A percentile compares a stretch with the other conserved stretches of the same genome.
Evolutionary conservation across 2,797 vertebrate genomes (phyloP).

Genomic region (Phataginus tricuspis): DNA sequence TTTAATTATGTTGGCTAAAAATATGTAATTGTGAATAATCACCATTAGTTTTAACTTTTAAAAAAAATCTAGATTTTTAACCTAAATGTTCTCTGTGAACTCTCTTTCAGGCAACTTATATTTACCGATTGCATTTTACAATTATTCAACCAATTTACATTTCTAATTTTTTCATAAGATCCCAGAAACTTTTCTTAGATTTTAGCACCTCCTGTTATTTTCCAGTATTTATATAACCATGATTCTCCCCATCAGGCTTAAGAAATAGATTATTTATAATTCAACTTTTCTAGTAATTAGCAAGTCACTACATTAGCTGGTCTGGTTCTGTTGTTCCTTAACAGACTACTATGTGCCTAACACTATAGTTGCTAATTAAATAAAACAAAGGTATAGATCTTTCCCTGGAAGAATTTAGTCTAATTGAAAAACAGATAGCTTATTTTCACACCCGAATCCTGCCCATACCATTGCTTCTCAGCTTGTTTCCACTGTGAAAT

Average conservation of each 20-base stretch:
- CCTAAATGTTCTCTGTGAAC: conserved; percentile 41
- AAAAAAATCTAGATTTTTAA: background rate
- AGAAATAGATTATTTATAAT: conserved; percentile 52
- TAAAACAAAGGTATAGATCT: conserved; percentile 27
- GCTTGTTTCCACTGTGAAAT: background rate
- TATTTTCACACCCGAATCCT: conserved; percentile 39
- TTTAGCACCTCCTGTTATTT: conserved; percentile 39
- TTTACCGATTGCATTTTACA: conserved; percentile 66
- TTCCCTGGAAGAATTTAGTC: conserved; percentile 34
- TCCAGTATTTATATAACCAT: conserved; percentile 29
- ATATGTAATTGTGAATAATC: background rate
- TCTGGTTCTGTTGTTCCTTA: conserved; percentile 2
- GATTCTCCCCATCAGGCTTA: background rate
- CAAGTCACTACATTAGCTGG: conserved; percentile 1
- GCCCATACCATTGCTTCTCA: background rate
- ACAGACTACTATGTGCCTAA: background rate
- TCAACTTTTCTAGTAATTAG: conserved; percentile 52
- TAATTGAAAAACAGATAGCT: conserved; percentile 25
- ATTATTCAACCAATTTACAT: conserved; percentile 64
- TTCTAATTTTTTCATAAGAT: conserved; percentile 61
- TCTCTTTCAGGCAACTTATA: conserved; percentile 44
- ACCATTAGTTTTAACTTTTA: background rate
- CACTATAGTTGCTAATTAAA: conserved; percentile 33
- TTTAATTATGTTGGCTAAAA: background rate
- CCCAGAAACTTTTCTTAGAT: conserved; percentile 55